A percentile compares a stretch with the other conserved stretches of the same genome.
Evolutionary conservation across 2,113 vertebrate genomes (phyloP).

Genomic region (Malurus elegans): DNA sequence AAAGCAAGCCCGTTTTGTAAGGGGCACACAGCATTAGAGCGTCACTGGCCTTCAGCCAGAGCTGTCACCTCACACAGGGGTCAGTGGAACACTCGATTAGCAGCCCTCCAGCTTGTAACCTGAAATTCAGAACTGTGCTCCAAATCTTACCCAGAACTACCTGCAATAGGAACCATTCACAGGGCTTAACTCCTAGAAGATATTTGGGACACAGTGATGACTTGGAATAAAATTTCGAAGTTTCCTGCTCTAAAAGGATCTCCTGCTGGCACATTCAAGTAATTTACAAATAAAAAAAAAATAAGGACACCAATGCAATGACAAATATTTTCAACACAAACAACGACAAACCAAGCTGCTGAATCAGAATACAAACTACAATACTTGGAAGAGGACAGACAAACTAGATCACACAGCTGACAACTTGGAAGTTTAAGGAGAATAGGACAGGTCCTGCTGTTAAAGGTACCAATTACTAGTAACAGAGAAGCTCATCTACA

Average conservation of each 20-base stretch:
- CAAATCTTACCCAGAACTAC: background rate
- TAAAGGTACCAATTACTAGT: background rate
- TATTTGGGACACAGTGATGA: background rate
- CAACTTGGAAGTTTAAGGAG: background rate
- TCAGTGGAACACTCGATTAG: background rate
- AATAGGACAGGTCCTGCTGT: background rate
- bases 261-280: background rate
- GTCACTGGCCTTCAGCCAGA: background rate
- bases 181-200: background rate
- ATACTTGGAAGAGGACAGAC: background rate
- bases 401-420: background rate
- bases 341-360: background rate
- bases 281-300: background rate
- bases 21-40: background rate
- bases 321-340: background rate
- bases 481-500: background rate
- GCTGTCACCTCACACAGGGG: slow-evolving; percentile 5
- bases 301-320: background rate
- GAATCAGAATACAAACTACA: background rate
- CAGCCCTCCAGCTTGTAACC: background rate
- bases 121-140: background rate
- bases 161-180: background rate
- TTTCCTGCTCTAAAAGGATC: background rate
- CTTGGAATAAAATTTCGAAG: background rate
- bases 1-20: background rate